Base-by-base conservation (phyloP, 1,140 invertebrate species). In the Drosophila ironensis region DNA sequence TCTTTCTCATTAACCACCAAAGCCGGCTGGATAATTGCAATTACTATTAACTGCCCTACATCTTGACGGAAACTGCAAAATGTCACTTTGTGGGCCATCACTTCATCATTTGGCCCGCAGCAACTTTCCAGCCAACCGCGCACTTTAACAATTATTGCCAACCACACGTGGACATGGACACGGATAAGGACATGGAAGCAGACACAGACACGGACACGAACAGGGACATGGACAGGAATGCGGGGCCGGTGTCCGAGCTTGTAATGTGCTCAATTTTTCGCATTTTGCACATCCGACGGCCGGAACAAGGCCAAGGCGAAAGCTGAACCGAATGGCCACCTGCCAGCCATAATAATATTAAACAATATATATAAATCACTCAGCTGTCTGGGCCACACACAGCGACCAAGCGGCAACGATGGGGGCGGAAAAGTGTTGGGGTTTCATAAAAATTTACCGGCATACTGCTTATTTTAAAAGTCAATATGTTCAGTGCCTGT, bases 381-480 rank as follows among this genome's bases (percentile, higher is more conserved):
- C 77, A 82, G 73, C 73, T 82, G 78, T 82, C 77, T 69, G 78
- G 30, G 11, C 64, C 41, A 57, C 66, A 70, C 68, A 52, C 67
- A 53, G 47, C 48, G 50, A n/a, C 24, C 38, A 12, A 7, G 48
- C 16, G 7, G 24, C n/a, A 28, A n/a, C 11, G 4, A 33, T 14
- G 27, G 41, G 14, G 33, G 3, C 11, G 16, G 33, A 24, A 2
- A 19, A 33, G 19, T 17, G 28, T 28, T 33, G 56, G 69, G 78
- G 59, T 82, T 75, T 82, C 77, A 82, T 84, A 82, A 82, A 82
- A 82, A 82, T 82, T 53, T 84, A 84, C 77, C 56, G 78, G 69
- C 77, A 82, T 82, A 78, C 84, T 82, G 78, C 77, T 82, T 84
- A 82, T 84, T 82, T 82, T 82, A 82, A 82, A 82, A 82, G 77